Percentiles rank a stretch among this genome's conserved stretches.
Conservation (phyloP, 2,797 vertebrate genomes). For the Myotis pilosus region DNA sequence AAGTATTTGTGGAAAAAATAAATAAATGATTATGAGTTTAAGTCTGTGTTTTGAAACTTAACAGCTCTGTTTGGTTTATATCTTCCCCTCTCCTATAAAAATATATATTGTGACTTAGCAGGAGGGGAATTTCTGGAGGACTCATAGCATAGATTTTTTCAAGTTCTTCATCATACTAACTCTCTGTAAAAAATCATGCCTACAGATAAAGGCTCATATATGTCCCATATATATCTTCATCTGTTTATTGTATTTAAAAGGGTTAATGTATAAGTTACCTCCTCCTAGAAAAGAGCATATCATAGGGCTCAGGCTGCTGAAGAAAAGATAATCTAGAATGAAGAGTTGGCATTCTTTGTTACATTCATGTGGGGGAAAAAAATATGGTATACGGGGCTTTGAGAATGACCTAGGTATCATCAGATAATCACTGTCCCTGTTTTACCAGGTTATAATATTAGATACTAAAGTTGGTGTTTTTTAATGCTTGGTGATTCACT, state of each 20-base stretch:
- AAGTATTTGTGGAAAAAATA: neutral
- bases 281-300: neutral
- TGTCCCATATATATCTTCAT: neutral
- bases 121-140: neutral
- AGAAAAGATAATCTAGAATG: neutral
- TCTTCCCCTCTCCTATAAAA: slow-evolving; percentile 31
- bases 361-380: neutral
- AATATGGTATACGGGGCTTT: neutral
- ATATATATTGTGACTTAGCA: neutral
- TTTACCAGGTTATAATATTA: slow-evolving; percentile 16
- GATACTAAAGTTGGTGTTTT: neutral
- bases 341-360: neutral
- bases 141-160: neutral
- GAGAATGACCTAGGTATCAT: neutral
- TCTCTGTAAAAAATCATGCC: neutral
- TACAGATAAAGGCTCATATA: neutral
- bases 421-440: neutral
- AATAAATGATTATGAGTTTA: neutral
- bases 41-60: neutral
- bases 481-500: neutral
- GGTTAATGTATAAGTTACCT: neutral
- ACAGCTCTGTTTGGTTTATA: neutral
- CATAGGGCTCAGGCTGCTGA: neutral
- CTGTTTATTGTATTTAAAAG: slow-evolving; percentile 19
- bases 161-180: neutral